Conservation (phyloP, 1,140 invertebrate genomes). For the Bombus waltoni region DNA sequence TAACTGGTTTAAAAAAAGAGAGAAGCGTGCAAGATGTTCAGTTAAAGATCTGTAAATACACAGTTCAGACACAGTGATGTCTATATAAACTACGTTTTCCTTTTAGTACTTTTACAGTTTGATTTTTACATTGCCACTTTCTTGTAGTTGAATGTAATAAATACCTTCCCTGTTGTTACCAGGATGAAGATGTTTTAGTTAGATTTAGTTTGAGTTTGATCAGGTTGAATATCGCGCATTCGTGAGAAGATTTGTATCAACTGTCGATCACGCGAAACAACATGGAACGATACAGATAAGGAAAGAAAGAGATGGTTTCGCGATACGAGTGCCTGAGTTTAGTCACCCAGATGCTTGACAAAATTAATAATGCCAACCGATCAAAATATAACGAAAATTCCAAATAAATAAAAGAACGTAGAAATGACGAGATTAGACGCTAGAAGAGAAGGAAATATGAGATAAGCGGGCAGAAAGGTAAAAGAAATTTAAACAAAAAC, state of each 20-base stretch:
- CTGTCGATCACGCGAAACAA: neutral
- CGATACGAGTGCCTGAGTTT: neutral
- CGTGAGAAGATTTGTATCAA: neutral
- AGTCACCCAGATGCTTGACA: neutral
- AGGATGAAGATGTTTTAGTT: too few species aligned
- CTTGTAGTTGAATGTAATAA: too few species aligned
- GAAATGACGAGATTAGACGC: neutral
- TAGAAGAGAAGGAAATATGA: too few species aligned
- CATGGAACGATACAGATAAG: neutral
- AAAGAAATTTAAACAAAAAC: slow-evolving; percentile 11
- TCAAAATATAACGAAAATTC: neutral
- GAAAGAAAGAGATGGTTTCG: neutral
- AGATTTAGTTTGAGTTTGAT: too few species aligned
- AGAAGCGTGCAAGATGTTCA: too few species aligned
- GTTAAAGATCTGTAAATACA: neutral
- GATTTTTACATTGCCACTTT: too few species aligned
- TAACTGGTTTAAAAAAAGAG: neutral
- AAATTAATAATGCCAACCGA: neutral
- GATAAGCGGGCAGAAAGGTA: neutral
- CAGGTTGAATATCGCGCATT: too few species aligned
- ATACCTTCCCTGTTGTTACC: too few species aligned
- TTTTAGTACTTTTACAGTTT: too few species aligned
- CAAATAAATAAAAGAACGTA: neutral
- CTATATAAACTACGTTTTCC: too few species aligned
- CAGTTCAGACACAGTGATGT: neutral